Base-by-base conservation (phyloP, 2,888 invertebrate genomes). In the Andrena dorsata region DNA sequence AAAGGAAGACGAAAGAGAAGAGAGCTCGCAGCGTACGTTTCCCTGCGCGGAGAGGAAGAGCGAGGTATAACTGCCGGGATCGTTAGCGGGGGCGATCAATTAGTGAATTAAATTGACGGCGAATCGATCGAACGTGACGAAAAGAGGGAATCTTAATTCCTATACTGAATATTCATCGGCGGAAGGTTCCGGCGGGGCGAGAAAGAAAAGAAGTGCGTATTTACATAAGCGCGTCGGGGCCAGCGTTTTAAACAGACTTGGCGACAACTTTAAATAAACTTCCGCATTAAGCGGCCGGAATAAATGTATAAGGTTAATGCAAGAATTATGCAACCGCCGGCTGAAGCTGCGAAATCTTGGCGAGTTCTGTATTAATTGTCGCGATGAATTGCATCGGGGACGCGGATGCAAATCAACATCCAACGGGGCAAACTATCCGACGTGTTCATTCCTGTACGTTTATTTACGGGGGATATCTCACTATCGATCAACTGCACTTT, bases 211-310 rank as follows among this genome's bases (percentile, higher is more conserved):
- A 65, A 65, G 32, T 20, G 35, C 56, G 65, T 41, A 73, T 73
- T 73, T 73, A 56, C 73, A 73, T 73, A 65, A 73, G 41, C 64
- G 70, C 70, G 70, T 7, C 58, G 20, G 13, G 47, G 20, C 41
- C 10, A 16, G 35, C 72, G 64, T 56, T 73, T 64, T 53, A 72
- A 64, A 53, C 64, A 51, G 64, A 73, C 28, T 63, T 73, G 16
- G 73, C 65, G 51, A 41, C 65, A 65, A 73, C 73, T 58, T 65
- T 65, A 56, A 65, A 65, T 56, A 41, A 73, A 73, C 65, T 73
- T 73, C 16, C 35, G 64, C 56, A 73, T 73, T 56, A 65, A 73
- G 65, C 35, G 56, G 41, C 20, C 13, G 64, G 73, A 73, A 65
- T 41, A 73, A 56, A 73, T 41, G 35, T 65, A 41, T 41, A 65